These are phyloP conservation scores for Hirundo rustica DNA, from an alignment of 2,797 vertebrate species.

Conservation along the genomic window DNA sequence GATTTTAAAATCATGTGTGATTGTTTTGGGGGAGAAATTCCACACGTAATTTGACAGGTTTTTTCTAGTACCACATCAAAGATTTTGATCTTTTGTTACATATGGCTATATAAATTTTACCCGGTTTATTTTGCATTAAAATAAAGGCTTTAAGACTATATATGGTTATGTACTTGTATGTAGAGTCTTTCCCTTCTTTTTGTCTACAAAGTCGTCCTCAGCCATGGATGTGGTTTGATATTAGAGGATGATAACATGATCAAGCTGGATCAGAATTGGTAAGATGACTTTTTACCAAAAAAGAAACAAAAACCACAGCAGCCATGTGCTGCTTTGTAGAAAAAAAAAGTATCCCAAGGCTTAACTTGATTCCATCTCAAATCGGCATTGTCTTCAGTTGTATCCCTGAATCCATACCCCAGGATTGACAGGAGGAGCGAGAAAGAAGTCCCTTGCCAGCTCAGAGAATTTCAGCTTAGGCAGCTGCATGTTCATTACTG, in stretches of 20 bases:
- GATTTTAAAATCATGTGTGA: conserved; percentile 55
- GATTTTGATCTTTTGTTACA: conserved; percentile 72
- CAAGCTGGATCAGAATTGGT: neutral
- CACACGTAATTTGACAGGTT: conserved; percentile 47
- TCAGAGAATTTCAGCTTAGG: neutral
- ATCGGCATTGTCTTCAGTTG: neutral
- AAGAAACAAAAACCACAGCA: neutral
- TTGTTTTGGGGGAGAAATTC: conserved; percentile 51
- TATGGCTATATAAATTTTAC: conserved; percentile 76
- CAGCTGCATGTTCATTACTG: neutral
- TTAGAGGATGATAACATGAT: neutral
- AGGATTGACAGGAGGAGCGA: neutral
- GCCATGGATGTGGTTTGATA: neutral
- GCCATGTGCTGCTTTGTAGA: neutral
- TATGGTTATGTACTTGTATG: neutral
- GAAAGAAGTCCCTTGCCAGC: neutral
- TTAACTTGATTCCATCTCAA: neutral
- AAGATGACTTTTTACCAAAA: neutral
- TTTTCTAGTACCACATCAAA: conserved; percentile 69
- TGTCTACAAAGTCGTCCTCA: neutral
- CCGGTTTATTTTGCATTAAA: conserved; percentile 80
- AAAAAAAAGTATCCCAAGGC: neutral
- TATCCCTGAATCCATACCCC: neutral
- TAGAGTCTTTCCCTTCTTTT: neutral
- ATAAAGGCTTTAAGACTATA: conserved; percentile 77